Evolutionary conservation across 2,797 vertebrate species (phyloP).

Genomic region (Loris lydekkerianus): DNA sequence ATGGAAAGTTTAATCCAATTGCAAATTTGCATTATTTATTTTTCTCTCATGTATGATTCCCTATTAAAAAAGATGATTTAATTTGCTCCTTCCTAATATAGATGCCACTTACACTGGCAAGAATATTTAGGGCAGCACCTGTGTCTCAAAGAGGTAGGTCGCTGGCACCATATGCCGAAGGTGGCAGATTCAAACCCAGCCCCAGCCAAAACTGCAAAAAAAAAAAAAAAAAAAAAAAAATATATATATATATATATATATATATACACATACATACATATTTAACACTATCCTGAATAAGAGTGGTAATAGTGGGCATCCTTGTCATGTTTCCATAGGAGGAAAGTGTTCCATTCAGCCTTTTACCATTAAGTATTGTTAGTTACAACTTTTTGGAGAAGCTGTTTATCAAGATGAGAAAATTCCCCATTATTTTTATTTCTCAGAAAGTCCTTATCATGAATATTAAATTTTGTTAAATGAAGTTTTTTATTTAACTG

Average conservation of each 20-base stretch:
- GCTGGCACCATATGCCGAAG: too few species aligned
- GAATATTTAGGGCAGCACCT: not conserved
- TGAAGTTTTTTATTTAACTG: not conserved
- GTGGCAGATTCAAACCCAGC: too few species aligned
- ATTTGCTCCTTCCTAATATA: not conserved
- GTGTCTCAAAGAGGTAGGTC: too few species aligned
- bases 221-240: too few species aligned
- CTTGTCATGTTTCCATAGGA: not conserved
- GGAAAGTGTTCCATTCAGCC: too few species aligned
- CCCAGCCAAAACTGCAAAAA: too few species aligned
- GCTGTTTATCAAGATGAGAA: not conserved
- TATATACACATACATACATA: not conserved
- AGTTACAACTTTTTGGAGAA: not conserved
- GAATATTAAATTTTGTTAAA: not conserved
- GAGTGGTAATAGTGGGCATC: not conserved
- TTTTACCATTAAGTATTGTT: not conserved
- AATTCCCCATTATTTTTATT: not conserved
- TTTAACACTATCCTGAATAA: not conserved
- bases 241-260: too few species aligned
- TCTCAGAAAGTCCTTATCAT: not conserved
- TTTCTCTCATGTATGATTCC: not conserved
- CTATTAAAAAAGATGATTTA: not conserved
- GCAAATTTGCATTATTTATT: not conserved
- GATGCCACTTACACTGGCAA: not conserved
- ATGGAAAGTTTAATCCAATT: constrained; percentile 2